Evolutionary conservation across 2,888 invertebrate genomes (phyloP), one percentile per base, ranked within the genome.

Genomic region (Ditylenchus weischeri): DNA sequence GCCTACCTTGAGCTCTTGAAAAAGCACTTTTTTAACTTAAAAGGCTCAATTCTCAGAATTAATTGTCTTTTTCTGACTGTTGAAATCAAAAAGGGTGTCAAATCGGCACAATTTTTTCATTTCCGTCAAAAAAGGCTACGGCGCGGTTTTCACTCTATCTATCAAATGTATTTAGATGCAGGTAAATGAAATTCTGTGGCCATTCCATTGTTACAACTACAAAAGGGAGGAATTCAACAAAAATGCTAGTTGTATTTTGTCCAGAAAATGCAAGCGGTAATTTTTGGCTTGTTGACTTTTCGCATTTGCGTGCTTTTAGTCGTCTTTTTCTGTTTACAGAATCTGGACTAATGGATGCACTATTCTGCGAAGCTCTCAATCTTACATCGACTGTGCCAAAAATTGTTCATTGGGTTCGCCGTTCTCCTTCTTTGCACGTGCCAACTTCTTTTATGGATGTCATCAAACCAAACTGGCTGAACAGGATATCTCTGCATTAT

Each of bases 341-440:
- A 43, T 13, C 3, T 15, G 66, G 51, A 23, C 64, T 62, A 10
- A 57, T 66, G 38, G 18, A 66, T 48, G 47, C 38, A 47, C 48
- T 66, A 54, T 66, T 66, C 29, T 48, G n/a, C 35, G 66, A 66
- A 65, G 35, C 66, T n/a, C 43, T 66, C 35, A 63, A 50, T 18
- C 51, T 66, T 19, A 62, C 66, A n/a, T 49, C 35, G 13, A 43
- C n/a, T 2, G n/a, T 19, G 36, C 15, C 43, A 15, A 66, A 57
- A 36, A 66, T 19, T 38, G 66, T 66, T 35, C 57, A 62, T 19
- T 64, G 64, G 64, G 50, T 65, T 21, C 23, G 51, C 21, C 54
- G 54, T 10, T 21, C 54, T 21, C 23, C 21, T 23, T 54, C 54
- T 13, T 29, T 54, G 54, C 54, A 29, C 6, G 23, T 21, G 29